These are phyloP conservation scores for Drosophila chauvacae DNA, from an alignment of 1,140 invertebrate genomes.

Conservation along the genomic window DNA sequence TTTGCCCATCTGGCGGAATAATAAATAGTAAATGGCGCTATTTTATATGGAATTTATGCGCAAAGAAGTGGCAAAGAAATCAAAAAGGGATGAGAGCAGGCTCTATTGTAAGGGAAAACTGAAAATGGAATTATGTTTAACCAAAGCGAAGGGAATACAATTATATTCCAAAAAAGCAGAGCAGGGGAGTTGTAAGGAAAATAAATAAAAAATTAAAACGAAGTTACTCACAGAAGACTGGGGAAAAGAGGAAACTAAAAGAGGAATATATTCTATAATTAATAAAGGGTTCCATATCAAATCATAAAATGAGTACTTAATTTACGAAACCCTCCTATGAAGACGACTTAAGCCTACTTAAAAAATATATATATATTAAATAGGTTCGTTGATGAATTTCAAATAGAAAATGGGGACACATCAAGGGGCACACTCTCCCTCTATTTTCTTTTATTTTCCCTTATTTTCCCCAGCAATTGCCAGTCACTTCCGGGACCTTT, in stretches of 20 bases:
- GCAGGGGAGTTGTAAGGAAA: background rate
- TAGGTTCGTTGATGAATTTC: background rate
- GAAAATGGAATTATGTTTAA: constrained; percentile 16
- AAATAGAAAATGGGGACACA: background rate
- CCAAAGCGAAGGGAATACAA: background rate
- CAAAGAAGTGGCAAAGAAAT: constrained; percentile 43
- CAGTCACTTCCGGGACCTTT: constrained; percentile 37
- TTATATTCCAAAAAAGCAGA: background rate
- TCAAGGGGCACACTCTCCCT: background rate
- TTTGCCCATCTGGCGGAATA: constrained; percentile 28
- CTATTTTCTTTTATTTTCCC: background rate
- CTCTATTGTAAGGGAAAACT: constrained; percentile 14
- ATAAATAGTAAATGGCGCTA: constrained; percentile 76
- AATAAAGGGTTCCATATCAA: background rate
- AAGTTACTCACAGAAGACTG: background rate
- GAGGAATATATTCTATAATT: background rate
- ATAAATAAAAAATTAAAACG: too few species aligned
- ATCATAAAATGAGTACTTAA: too few species aligned
- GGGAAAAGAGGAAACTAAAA: background rate
- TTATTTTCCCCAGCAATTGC: background rate
- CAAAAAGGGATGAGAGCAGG: constrained; percentile 28
- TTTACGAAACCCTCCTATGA: background rate
- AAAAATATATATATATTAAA: background rate
- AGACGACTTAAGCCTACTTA: background rate
- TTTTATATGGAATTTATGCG: constrained; percentile 73